Evolutionary conservation across 1,140 invertebrate species (phyloP).

Genomic region (Habropoda laboriosa): DNA sequence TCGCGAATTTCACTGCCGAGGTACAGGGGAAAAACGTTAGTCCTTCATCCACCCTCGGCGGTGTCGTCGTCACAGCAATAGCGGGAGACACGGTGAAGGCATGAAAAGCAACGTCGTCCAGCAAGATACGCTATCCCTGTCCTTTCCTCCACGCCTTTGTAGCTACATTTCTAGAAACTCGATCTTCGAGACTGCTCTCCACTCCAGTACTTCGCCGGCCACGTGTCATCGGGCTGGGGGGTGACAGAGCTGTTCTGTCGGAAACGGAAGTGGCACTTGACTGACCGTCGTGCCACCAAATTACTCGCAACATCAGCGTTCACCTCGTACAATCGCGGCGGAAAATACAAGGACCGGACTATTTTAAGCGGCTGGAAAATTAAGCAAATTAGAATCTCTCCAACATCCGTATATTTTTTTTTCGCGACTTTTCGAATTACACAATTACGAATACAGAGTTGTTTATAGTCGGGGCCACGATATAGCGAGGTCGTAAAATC

Average conservation of each 20-base stretch:
- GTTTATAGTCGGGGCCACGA: no score
- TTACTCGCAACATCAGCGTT: conserved; percentile 15
- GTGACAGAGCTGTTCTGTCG: conserved; percentile 38
- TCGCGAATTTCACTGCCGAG: not conserved
- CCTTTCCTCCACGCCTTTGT: conserved; percentile 19
- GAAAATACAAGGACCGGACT: not conserved
- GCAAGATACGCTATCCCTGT: conserved; percentile 26
- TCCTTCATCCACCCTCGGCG: conserved; percentile 1
- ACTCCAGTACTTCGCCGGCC: conserved; percentile 5
- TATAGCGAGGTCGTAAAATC: no score
- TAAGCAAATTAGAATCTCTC: no score
- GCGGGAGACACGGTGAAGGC: conserved; percentile 22
- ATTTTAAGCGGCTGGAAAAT: no score
- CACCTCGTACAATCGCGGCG: not conserved
- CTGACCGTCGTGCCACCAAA: conserved; percentile 22
- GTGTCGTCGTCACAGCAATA: conserved; percentile 52
- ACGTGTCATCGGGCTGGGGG: conserved; percentile 10
- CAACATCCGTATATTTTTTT: no score
- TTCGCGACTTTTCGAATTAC: no score
- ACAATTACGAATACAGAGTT: no score
- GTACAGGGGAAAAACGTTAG: not conserved
- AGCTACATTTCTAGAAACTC: conserved; percentile 45
- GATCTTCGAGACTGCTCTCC: conserved; percentile 40
- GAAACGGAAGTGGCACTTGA: conserved; percentile 34
- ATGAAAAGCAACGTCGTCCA: conserved; percentile 42